Evolutionary conservation across 2,888 invertebrate genomes (phyloP), one percentile per base, ranked within the genome.

Genomic region (Spialia ferax): DNA sequence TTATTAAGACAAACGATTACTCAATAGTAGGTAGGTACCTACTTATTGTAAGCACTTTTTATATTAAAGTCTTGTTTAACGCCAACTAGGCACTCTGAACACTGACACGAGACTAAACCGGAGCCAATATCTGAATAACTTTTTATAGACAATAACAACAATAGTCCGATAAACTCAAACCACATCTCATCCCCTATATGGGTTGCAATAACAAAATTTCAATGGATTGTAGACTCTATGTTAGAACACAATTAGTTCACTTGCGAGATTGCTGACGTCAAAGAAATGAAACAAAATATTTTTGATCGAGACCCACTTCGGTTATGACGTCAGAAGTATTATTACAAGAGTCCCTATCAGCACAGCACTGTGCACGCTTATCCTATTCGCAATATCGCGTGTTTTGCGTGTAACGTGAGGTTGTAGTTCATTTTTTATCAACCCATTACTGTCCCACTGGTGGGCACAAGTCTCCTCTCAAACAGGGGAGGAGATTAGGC

Each of bases 91-190:
- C 56, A 48, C 15, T 6, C 42, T 59, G 65, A 65, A 6, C 26
- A 60, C 65, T 60, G 35, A n/a, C 65, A 54, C 59, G 42, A 65
- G 52, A 65, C 65, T 65, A 65, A 65, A 61, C 42, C 23, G 13
- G 42, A 48, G 35, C 35, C 55, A 59, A 32, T n/a, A 50, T 66
- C 38, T 54, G 18, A 38, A 29, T 23, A 66, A 56, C 55, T 64
- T 56, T 63, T 54, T 60, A 66, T 54, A 65, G 50, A 66, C 60
- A 42, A 52, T 59, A 65, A 59, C 18, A 64, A 64, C 64, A 60
- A 60, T 29, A 26, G 60, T 26, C 42, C 29, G 66, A 60, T 66
- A 66, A 59, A 57, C 50, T 45, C 23, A 59, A 57, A 23, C 29
- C 50, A 8, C 29, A 55, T 18, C 48, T 38, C 52, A 52, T 52